Percentiles rank a stretch among this genome's conserved stretches.
phyloP scores from a whole-genome alignment of 2,888 invertebrate species.

The Magallana nippona region DNA sequence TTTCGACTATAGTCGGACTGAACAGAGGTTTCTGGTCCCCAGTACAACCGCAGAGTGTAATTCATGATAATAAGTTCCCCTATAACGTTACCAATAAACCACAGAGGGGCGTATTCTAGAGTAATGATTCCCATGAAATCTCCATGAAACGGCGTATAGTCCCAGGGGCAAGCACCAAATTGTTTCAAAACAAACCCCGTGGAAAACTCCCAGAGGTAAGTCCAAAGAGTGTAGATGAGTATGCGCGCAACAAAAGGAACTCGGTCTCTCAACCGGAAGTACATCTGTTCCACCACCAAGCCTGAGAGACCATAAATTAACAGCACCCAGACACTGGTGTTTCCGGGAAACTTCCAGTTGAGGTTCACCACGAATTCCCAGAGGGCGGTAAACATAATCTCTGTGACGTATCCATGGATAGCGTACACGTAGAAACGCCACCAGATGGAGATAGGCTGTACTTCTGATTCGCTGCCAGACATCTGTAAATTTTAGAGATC shows the following conservation, averaged over 20 bases:
- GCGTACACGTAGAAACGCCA: constrained; percentile 78
- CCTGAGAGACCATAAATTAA: constrained; percentile 81
- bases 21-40: constrained; percentile 61
- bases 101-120: constrained; percentile 82
- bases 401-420: constrained; percentile 78
- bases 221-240: constrained; percentile 79
- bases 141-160: constrained; percentile 81
- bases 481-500: neutral
- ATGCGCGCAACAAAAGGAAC: constrained; percentile 79
- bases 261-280: constrained; percentile 65
- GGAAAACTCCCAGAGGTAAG: constrained; percentile 81
- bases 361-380: constrained; percentile 81
- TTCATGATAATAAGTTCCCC: constrained; percentile 70
- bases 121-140: constrained; percentile 82
- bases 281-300: constrained; percentile 80
- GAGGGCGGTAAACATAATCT: constrained; percentile 81
- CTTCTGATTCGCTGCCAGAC: neutral
- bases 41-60: constrained; percentile 68
- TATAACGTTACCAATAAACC: constrained; percentile 78
- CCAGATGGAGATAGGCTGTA: constrained; percentile 60
- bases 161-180: constrained; percentile 82
- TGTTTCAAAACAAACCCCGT: constrained; percentile 80
- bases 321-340: constrained; percentile 81
- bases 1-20: neutral
- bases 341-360: constrained; percentile 80